These are phyloP conservation scores for Drosophila diplacantha DNA, from an alignment of 2,888 invertebrate species.

Conservation along the genomic window DNA sequence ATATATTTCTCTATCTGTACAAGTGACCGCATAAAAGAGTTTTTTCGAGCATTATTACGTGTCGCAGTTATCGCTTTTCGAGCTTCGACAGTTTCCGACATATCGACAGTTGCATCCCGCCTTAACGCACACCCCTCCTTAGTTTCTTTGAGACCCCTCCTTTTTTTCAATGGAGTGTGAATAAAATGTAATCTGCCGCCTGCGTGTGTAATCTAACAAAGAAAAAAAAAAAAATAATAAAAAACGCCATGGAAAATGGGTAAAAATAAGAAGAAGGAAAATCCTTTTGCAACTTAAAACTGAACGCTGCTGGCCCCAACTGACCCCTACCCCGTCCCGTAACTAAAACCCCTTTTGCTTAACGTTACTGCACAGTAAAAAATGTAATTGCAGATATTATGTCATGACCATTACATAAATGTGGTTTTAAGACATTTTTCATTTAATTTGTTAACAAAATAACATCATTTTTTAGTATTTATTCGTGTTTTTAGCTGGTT, in stretches of 20 bases:
- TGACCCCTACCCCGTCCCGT: conserved; percentile 11
- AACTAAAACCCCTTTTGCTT: conserved; percentile 3
- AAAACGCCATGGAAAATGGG: conserved; percentile 12
- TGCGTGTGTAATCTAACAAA: conserved; percentile 47
- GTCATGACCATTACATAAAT: no score
- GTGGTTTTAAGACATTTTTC: not conserved
- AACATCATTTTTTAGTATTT: not conserved
- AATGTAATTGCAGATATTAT: not conserved
- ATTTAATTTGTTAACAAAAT: not conserved
- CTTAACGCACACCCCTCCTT: conserved; percentile 12
- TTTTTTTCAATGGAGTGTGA: conserved; percentile 39
- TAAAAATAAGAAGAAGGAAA: conserved; percentile 27
- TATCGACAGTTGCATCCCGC: conserved; percentile 55
- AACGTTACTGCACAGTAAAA: not conserved
- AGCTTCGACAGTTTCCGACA: conserved; percentile 68
- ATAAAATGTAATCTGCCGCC: conserved; percentile 60
- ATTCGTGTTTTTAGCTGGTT: not conserved
- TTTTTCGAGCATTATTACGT: conserved; percentile 58
- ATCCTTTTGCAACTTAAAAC: conserved; percentile 50
- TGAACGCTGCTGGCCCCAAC: conserved; percentile 38
- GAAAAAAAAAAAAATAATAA: conserved; percentile 12
- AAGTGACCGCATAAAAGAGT: conserved; percentile 29
- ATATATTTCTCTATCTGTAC: conserved; percentile 2
- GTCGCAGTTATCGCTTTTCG: conserved; percentile 34
- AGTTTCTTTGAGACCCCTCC: not conserved